A percentile compares a stretch with the other conserved stretches of the same genome.
phyloP scores from a whole-genome alignment of 2,888 invertebrate species.

The Lasioglossum pauxillum region DNA sequence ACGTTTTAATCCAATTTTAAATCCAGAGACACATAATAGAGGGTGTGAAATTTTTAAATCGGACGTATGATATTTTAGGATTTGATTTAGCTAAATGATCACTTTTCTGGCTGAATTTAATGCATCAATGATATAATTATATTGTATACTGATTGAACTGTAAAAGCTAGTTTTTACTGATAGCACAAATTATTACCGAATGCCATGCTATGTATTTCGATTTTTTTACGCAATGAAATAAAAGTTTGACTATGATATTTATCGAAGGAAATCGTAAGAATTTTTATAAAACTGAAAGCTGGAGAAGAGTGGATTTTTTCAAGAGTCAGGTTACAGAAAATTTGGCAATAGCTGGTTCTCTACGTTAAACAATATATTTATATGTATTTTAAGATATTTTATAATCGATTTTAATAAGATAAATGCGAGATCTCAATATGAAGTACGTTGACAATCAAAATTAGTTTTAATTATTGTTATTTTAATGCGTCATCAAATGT shows the following conservation, averaged over 20 bases:
- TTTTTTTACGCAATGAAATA: slow-evolving; percentile 23
- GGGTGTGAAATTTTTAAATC: neutral
- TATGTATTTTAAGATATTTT: neutral
- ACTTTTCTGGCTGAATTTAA: slow-evolving; percentile 18
- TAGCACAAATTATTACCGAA: slow-evolving; percentile 1
- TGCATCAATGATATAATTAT: neutral
- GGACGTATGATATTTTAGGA: slow-evolving; percentile 10
- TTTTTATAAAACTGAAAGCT: neutral
- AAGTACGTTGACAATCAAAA: slow-evolving; percentile 15
- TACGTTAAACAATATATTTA: slow-evolving; percentile 51
- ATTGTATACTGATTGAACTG: neutral
- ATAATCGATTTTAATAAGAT: slow-evolving; percentile 26
- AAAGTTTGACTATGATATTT: slow-evolving; percentile 13
- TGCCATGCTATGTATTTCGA: neutral
- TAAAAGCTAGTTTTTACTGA: slow-evolving; percentile 8
- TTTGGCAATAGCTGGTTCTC: slow-evolving; percentile 49
- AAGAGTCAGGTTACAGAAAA: slow-evolving; percentile 21
- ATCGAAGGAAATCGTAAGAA: slow-evolving; percentile 1
- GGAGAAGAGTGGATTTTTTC: neutral
- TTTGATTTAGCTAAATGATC: neutral
- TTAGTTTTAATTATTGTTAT: slow-evolving; percentile 1
- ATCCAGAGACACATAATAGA: neutral
- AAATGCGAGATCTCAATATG: neutral
- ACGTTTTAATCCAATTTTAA: slow-evolving; percentile 6
- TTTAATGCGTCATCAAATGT: neutral